phyloP scores from a whole-genome alignment of 2,113 vertebrate species.

The Mellivora capensis region DNA sequence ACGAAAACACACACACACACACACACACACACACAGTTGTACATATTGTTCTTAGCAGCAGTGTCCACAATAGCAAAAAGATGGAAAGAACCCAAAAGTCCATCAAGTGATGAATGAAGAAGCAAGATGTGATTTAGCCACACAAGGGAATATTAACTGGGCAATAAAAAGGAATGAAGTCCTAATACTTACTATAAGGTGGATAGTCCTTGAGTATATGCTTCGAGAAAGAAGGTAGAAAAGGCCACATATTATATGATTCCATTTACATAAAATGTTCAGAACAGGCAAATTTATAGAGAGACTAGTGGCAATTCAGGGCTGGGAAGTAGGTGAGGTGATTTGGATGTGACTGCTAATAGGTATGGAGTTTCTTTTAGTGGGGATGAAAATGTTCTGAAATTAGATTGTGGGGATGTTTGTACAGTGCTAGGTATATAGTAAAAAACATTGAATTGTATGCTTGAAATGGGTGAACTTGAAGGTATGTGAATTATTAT shows the following conservation, averaged over 20 bases:
- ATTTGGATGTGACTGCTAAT: not conserved
- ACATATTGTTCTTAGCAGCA: not conserved
- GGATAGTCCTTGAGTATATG: not conserved
- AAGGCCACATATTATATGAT: not conserved
- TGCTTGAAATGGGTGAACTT: not conserved
- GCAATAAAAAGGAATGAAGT: not conserved
- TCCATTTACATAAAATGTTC: not conserved
- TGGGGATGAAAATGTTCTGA: not conserved
- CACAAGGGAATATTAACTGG: not conserved
- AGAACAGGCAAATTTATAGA: not conserved
- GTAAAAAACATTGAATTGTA: not conserved
- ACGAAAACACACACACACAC: not conserved
- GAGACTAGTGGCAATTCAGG: not conserved
- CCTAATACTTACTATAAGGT: not conserved
- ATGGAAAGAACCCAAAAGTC: not conserved
- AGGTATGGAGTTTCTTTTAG: not conserved
- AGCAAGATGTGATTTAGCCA: not conserved
- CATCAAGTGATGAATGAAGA: not conserved
- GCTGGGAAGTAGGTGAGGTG: not conserved
- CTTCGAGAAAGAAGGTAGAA: not conserved
- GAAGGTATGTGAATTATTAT: not conserved
- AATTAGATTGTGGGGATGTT: not conserved
- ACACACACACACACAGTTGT: not conserved
- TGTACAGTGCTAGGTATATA: not conserved
- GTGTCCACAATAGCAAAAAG: not conserved